Base-by-base conservation (phyloP, 2,888 invertebrate species). In the Geophilus truncorum region DNA sequence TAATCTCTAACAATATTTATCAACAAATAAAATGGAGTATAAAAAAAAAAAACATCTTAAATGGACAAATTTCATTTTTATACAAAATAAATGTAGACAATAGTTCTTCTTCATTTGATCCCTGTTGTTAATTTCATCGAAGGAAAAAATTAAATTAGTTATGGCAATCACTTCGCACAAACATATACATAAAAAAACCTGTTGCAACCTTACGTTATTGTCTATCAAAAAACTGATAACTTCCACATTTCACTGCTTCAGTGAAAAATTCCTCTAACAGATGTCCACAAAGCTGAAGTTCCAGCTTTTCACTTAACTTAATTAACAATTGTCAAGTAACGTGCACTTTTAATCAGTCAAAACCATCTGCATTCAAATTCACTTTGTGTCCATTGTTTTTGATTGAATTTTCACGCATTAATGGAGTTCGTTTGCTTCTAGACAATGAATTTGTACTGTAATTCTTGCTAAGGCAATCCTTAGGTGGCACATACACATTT, bases 361-460 rank as follows among this genome's bases (percentile, higher is more conserved):
- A 79, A 23, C 45, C 30, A 21, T 79, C 79, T 15, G 62, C 51
- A 32, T 57, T 79, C 40, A 62, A 21, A 21, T 62, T 21, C 30
- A 40, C 18, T 79, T 57, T 79, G 87, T 93, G 89, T 84, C 93
- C 93, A 86, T 94, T 93, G 78, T 94, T 88, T 84, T 93, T 91
- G 51, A 94, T 87, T 0, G 93, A 93, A 18, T 93, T 92, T 76
- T 80, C 80, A 25, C 75, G 70, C 25, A 57, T 62, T 6, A 75
- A 23, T 21, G 80, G 80, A 23, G 76, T 76, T 25, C 80, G 36
- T 23, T 80, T 80, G n/a, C 75, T 62, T 32, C 57, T 80, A 40
- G 75, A 75, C 21, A 80, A 40, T 23, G 80, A 75, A 28, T 75
- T 75, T 34, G 36, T 62, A 23, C 76, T 76, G 40, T 40, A 80